Evolutionary conservation across 2,888 invertebrate genomes (phyloP), one percentile per base, ranked within the genome.

Genomic region (Morinoia aosen): DNA sequence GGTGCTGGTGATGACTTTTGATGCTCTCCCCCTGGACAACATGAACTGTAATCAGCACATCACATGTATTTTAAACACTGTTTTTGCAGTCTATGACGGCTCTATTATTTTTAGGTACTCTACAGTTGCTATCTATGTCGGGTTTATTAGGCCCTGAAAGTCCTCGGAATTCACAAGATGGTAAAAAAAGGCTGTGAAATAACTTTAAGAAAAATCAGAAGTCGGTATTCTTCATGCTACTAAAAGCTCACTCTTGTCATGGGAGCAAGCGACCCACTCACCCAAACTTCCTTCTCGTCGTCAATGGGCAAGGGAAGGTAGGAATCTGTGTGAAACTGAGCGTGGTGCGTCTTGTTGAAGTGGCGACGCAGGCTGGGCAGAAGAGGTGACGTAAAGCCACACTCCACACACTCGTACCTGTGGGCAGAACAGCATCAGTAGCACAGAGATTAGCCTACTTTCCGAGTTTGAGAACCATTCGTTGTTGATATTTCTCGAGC

Each of bases 371-470:
- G 91, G 76, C 94, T 96, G 14, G 96, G 96, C 12, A 96, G 94
- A 12, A 96, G 95, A 25, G 96, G 95, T 40, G 96, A 96, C 33
- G 95, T 95, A 5, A 96, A 88, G 56, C 96, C 96, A 95, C 96
- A 96, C 56, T 96, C 96, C 4, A 93, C 96, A 95, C 96, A 96
- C 58, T 96, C 95, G 93, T 96, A 96, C 58, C 96, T 96, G 95
- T 33, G 88, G 48, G 57, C 58, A 64, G 40, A 39, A 88, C 61
- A 61, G 16, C 16, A 61, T 61, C 61, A 61, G 61, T 8, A 3
- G 61, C 16, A 61, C 61, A 16, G 19, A 12, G n/a, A 56, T 56
- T 94, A 94, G 94, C 14, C 57, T 10, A 14, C 39, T 48, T 7
- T 61, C 76, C 16, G 76, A 10, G 25, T 3, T 76, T 12, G 25